These are phyloP conservation scores for Gymnoscelis rufifasciata DNA, from an alignment of 2,888 invertebrate genomes.

Conservation along the genomic window DNA sequence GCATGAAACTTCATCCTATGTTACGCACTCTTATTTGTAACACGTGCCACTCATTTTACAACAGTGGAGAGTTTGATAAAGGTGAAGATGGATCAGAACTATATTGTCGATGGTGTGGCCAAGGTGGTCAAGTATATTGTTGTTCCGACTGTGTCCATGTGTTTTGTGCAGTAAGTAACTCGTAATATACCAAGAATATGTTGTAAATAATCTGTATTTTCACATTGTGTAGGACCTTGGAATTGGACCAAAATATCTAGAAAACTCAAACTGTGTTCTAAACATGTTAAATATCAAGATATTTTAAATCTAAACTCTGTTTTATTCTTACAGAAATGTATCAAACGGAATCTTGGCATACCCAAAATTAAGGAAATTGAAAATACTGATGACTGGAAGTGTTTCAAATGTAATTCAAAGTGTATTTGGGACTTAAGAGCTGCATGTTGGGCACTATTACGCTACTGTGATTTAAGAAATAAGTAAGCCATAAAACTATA, in stretches of 20 bases:
- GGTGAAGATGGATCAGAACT: slow-evolving; percentile 90
- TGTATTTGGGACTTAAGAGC: slow-evolving; percentile 83
- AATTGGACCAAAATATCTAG: neutral
- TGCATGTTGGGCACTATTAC: slow-evolving; percentile 84
- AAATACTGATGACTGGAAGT: slow-evolving; percentile 88
- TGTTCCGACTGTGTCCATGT: slow-evolving; percentile 87
- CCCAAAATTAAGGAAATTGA: slow-evolving; percentile 84
- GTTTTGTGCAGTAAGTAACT: slow-evolving; percentile 80
- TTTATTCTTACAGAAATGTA: slow-evolving; percentile 81
- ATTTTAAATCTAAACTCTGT: too few species aligned
- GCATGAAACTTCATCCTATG: slow-evolving; percentile 86
- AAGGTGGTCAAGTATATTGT: slow-evolving; percentile 88
- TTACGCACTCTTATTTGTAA: slow-evolving; percentile 85
- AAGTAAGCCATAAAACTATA: slow-evolving; percentile 66
- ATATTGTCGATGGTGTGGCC: slow-evolving; percentile 91
- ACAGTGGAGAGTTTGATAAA: slow-evolving; percentile 89
- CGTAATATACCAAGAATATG: neutral
- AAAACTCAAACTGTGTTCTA: too few species aligned
- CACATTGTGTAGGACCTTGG: too few species aligned
- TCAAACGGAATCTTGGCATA: slow-evolving; percentile 83
- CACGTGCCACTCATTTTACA: slow-evolving; percentile 86
- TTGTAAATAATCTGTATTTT: too few species aligned
- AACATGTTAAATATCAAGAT: too few species aligned
- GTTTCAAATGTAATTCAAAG: slow-evolving; percentile 85
- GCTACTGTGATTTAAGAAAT: slow-evolving; percentile 82